Percentiles rank a stretch among this genome's conserved stretches.
Evolutionary conservation across 2,888 invertebrate genomes (phyloP).

Genomic region (Drosophila bunnanda): DNA sequence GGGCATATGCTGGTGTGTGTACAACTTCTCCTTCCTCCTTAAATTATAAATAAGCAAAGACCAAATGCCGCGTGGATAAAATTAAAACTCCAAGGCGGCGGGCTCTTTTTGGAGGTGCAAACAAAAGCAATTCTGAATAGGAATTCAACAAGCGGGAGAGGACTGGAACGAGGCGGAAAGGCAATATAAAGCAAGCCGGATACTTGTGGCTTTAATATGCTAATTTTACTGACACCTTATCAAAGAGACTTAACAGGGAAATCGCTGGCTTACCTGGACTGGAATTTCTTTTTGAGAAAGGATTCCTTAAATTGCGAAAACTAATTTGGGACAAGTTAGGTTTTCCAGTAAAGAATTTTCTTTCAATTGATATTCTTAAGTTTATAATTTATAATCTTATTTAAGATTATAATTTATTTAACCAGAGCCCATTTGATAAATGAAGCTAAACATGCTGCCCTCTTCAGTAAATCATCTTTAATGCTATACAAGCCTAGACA

Average conservation of each 20-base stretch:
- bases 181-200: constrained; percentile 7
- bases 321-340: background rate
- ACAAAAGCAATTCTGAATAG: constrained; percentile 27
- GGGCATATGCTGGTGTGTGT: constrained; percentile 52
- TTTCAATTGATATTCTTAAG: background rate
- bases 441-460: background rate
- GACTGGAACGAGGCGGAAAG: constrained; percentile 4
- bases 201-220: constrained; percentile 30
- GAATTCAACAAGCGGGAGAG: constrained; percentile 1
- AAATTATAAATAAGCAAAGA: constrained; percentile 69
- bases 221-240: constrained; percentile 34
- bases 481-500: background rate
- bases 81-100: constrained; percentile 43
- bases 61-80: constrained; percentile 47
- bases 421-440: background rate
- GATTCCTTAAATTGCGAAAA: background rate
- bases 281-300: background rate
- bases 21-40: constrained; percentile 15
- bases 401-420: background rate
- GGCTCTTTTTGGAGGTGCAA: constrained; percentile 16
- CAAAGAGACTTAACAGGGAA: background rate
- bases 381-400: too few relatives aligned
- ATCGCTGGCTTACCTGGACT: background rate
- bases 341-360: background rate
- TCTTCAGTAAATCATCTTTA: background rate